phyloP scores from a whole-genome alignment of 2,113 vertebrate genomes.

The Lates calcarifer region DNA sequence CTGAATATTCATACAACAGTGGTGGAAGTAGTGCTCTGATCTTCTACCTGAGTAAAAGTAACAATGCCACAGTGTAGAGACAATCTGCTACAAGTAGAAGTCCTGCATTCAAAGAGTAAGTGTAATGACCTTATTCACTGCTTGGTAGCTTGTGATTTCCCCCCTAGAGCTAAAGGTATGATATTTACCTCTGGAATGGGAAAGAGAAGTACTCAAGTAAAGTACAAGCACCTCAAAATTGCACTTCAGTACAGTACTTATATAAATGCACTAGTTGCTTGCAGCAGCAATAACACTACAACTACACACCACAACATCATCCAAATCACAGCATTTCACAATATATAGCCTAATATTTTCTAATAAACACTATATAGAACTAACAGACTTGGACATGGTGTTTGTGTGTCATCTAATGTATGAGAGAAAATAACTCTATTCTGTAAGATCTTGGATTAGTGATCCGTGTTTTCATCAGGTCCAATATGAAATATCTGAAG shows the following conservation, averaged over 20 bases:
- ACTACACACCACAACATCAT: too few species aligned
- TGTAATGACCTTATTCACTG: neutral
- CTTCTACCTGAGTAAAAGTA: neutral
- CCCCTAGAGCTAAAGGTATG: neutral
- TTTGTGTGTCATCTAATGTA: neutral
- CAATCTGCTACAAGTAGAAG: neutral
- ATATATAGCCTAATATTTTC: neutral
- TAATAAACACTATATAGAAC: neutral
- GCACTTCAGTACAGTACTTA: neutral
- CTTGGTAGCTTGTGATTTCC: neutral
- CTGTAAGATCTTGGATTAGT: conserved; percentile 25
- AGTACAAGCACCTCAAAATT: neutral
- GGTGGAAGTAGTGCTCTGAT: neutral
- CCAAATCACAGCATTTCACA: neutral
- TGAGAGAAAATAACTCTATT: conserved; percentile 25
- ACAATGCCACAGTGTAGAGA: neutral
- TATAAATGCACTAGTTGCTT: neutral
- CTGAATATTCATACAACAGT: neutral
- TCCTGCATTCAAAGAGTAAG: neutral
- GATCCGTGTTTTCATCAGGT: conserved; percentile 51
- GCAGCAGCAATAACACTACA: too few species aligned
- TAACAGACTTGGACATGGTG: neutral
- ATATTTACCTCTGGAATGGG: neutral
- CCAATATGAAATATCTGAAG: conserved; percentile 41
- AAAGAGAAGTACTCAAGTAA: neutral